A percentile compares a stretch with the other conserved stretches of the same genome.
Evolutionary conservation across 2,797 vertebrate genomes (phyloP).

Genomic region (Discoglossus pictus): DNA sequence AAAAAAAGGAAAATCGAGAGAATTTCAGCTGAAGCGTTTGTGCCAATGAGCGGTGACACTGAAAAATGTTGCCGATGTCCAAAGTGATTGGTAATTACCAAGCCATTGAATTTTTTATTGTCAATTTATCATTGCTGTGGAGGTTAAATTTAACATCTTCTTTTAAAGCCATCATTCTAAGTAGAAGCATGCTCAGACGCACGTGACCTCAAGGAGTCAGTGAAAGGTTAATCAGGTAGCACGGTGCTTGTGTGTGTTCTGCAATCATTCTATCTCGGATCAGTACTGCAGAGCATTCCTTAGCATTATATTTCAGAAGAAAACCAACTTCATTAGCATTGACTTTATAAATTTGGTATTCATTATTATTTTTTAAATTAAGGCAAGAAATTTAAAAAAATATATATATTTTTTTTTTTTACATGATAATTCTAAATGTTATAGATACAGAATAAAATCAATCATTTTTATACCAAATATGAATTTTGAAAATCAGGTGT

Average conservation of each 20-base stretch:
- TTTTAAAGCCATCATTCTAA: constrained; percentile 84
- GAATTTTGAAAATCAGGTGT: no score
- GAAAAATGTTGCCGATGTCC: constrained; percentile 96
- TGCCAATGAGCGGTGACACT: constrained; percentile 90
- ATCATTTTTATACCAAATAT: no score
- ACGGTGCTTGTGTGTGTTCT: constrained; percentile 82
- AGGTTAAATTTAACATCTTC: constrained; percentile 96
- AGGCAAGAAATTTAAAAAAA: no score
- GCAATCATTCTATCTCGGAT: constrained; percentile 70
- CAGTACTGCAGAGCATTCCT: constrained; percentile 56
- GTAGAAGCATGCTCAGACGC: constrained; percentile 78
- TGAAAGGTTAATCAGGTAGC: constrained; percentile 98
- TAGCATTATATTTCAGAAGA: constrained; percentile 57
- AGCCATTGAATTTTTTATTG: constrained; percentile 98
- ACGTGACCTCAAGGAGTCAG: constrained; percentile 84
- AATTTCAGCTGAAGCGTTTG: constrained; percentile 91
- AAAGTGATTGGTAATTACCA: constrained; percentile 99
- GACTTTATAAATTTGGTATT: not conserved
- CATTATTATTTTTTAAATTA: no score
- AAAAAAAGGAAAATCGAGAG: constrained; percentile 87
- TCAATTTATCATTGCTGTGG: constrained; percentile 98
- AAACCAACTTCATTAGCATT: constrained; percentile 38
- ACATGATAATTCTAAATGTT: no score
- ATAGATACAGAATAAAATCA: no score
- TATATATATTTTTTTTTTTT: no score